Percentiles rank a stretch among this genome's conserved stretches.
These are phyloP conservation scores for Temnothorax longispinosus DNA, from an alignment of 1,140 invertebrate species.

Conservation along the genomic window DNA sequence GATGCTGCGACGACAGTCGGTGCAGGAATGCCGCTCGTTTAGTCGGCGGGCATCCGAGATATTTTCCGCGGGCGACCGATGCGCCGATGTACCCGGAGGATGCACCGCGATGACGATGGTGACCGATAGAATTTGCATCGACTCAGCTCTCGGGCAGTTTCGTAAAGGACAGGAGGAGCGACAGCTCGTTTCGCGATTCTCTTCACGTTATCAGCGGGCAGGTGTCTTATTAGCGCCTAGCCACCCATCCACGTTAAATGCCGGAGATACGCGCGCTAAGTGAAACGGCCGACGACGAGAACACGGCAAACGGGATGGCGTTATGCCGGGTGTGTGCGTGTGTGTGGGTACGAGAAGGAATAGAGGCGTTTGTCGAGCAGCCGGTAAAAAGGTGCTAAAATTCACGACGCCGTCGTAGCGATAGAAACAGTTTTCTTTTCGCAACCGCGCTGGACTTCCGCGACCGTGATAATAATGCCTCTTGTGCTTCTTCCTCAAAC, in stretches of 20 bases:
- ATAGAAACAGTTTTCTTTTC: slow-evolving; percentile 33
- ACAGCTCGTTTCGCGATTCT: slow-evolving; percentile 48
- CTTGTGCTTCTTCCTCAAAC: not conserved
- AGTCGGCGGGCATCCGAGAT: not conserved
- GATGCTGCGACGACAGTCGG: not conserved
- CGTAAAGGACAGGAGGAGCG: slow-evolving; percentile 13
- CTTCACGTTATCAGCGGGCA: slow-evolving; percentile 51
- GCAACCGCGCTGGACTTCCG: slow-evolving; percentile 35
- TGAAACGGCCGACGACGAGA: slow-evolving; percentile 63
- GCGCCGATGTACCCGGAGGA: not conserved
- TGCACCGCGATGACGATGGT: not conserved
- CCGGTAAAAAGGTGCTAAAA: slow-evolving; percentile 72
- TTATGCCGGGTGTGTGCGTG: slow-evolving; percentile 43
- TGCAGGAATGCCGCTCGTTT: slow-evolving; percentile 10
- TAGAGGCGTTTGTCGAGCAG: slow-evolving; percentile 58
- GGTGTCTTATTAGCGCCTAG: slow-evolving; percentile 68
- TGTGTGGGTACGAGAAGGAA: slow-evolving; percentile 8
- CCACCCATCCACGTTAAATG: slow-evolving; percentile 49
- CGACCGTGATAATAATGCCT: not conserved
- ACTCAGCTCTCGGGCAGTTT: slow-evolving; percentile 10
- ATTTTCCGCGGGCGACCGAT: slow-evolving; percentile 18
- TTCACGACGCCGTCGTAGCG: slow-evolving; percentile 55
- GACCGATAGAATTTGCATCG: slow-evolving; percentile 52
- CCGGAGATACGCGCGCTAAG: slow-evolving; percentile 61
- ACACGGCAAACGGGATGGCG: slow-evolving; percentile 38